Percentiles rank a stretch among this genome's conserved stretches.
Conservation (phyloP, 2,888 invertebrate species). For the Hesperia comma region DNA sequence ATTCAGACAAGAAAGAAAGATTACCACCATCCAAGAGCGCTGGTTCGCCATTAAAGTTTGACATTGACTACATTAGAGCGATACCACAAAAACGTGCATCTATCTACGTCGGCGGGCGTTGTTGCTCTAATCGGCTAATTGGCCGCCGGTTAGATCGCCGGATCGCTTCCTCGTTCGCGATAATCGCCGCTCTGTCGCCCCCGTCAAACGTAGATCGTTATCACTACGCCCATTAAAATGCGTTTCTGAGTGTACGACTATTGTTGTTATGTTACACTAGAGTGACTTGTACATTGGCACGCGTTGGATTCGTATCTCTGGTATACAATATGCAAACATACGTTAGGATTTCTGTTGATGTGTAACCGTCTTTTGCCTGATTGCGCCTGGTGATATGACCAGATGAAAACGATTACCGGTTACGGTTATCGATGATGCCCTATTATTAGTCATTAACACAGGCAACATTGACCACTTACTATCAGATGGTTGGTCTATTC, state of each 20-base stretch:
- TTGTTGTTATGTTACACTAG: conserved; percentile 23
- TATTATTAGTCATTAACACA: too few species aligned
- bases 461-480: too few species aligned
- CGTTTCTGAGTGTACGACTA: conserved; percentile 54
- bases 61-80: conserved; percentile 36
- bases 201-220: conserved; percentile 79
- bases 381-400: too few species aligned
- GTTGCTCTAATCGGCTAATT: conserved; percentile 82
- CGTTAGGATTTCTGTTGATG: neutral
- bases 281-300: conserved; percentile 12
- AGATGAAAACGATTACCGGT: too few species aligned
- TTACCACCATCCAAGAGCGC: too few species aligned
- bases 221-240: conserved; percentile 72
- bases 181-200: conserved; percentile 66
- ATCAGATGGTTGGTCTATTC: too few species aligned
- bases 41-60: conserved; percentile 14
- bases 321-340: neutral
- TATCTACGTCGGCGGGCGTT: conserved; percentile 67
- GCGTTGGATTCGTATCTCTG: neutral
- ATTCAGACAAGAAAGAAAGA: too few species aligned
- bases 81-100: conserved; percentile 61
- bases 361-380: too few species aligned
- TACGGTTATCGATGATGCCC: too few species aligned
- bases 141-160: conserved; percentile 76
- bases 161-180: conserved; percentile 77